These are phyloP conservation scores for Andrena dorsata DNA, from an alignment of 2,888 invertebrate species.

Conservation along the genomic window DNA sequence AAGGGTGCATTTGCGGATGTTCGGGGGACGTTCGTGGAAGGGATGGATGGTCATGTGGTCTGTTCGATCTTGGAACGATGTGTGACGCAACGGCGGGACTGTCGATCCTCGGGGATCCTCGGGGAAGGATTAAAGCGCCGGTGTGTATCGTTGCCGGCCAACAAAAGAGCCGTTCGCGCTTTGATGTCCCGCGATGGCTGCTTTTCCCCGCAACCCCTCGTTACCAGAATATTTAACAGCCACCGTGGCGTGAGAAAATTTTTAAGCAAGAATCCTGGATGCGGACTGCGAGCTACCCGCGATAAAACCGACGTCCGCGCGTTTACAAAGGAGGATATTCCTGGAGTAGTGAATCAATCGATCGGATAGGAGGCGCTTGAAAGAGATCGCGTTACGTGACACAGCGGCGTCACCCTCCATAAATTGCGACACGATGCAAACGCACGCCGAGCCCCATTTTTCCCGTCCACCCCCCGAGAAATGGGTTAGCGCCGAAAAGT, in stretches of 20 bases:
- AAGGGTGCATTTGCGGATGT: slow-evolving; percentile 57
- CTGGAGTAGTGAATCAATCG: not conserved
- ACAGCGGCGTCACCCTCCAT: slow-evolving; percentile 13
- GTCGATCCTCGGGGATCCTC: slow-evolving; percentile 66
- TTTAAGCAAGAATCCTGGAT: not conserved
- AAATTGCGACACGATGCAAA: slow-evolving; percentile 52
- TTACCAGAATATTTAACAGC: slow-evolving; percentile 30
- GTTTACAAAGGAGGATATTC: too few species aligned
- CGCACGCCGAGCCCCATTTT: slow-evolving; percentile 64
- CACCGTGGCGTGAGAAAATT: not conserved
- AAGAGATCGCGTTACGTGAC: slow-evolving; percentile 37
- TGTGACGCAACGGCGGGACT: slow-evolving; percentile 69
- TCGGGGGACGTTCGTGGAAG: slow-evolving; percentile 52
- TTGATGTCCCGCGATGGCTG: slow-evolving; percentile 16
- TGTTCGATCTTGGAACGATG: slow-evolving; percentile 67
- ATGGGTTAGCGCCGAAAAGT: slow-evolving; percentile 71
- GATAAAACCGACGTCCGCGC: not conserved
- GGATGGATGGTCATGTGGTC: slow-evolving; percentile 64
- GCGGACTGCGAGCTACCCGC: not conserved
- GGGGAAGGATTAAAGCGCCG: slow-evolving; percentile 60
- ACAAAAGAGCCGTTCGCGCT: slow-evolving; percentile 31
- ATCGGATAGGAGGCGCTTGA: slow-evolving; percentile 28
- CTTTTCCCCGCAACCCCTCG: not conserved
- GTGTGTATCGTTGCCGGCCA: not conserved
- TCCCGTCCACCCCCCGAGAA: slow-evolving; percentile 46